Conservation (phyloP, 2,888 invertebrate genomes). For the Phorcus lineatus region DNA sequence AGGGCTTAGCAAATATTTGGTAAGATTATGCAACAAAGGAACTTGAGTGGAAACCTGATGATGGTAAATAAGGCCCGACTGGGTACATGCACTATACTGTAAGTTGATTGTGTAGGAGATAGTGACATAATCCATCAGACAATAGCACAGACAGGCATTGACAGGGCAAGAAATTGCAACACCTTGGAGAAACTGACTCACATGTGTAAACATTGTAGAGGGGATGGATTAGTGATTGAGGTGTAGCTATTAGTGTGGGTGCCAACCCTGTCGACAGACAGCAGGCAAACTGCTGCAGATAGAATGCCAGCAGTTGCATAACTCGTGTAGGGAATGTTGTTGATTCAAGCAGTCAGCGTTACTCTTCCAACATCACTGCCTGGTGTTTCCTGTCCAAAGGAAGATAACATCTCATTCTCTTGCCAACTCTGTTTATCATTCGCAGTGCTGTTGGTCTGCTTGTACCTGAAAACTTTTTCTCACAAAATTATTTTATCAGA, state of each 20-base stretch:
- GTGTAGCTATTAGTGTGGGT: too few species aligned
- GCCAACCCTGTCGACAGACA: too few species aligned
- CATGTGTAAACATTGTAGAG: conserved; percentile 4
- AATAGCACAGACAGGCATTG: background rate
- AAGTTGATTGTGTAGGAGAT: background rate
- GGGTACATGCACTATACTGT: background rate
- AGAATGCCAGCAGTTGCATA: too few species aligned
- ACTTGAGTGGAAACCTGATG: background rate
- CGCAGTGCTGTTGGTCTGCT: too few species aligned
- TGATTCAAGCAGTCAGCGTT: too few species aligned
- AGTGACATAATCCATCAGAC: conserved; percentile 4
- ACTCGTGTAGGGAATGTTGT: too few species aligned
- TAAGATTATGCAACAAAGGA: background rate
- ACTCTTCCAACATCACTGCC: background rate
- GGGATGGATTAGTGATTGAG: conserved; percentile 8
- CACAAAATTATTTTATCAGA: too few species aligned
- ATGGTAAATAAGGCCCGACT: background rate
- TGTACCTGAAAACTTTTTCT: too few species aligned
- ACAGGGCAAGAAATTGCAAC: background rate
- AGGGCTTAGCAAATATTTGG: background rate
- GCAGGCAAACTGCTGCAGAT: too few species aligned
- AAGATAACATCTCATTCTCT: background rate
- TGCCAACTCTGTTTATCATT: conserved; percentile 7
- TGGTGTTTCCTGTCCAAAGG: background rate
- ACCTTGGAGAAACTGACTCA: conserved; percentile 21